phyloP scores from a whole-genome alignment of 2,888 invertebrate genomes.

The Drosophila barbarae region DNA sequence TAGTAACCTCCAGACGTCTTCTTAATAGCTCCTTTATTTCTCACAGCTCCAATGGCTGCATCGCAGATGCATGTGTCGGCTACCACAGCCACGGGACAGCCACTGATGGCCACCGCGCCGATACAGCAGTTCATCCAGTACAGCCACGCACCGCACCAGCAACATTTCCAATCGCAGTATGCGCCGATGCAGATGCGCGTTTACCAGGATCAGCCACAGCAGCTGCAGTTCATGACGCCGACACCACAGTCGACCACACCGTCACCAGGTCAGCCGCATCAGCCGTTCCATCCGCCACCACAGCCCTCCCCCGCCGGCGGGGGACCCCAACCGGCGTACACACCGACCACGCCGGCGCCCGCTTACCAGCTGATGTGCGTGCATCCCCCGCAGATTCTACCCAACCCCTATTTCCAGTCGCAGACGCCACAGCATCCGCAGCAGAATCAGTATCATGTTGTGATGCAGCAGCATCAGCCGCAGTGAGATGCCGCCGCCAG shows the following conservation, averaged over 20 bases:
- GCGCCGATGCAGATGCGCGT: conserved; percentile 83
- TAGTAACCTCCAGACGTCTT: background rate
- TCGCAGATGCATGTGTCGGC: conserved; percentile 89
- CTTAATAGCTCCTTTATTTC: background rate
- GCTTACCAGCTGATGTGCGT: conserved; percentile 83
- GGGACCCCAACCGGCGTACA: conserved; percentile 80
- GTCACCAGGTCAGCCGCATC: conserved; percentile 82
- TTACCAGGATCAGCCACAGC: conserved; percentile 83
- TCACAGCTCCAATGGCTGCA: conserved; percentile 81
- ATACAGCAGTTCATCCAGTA: conserved; percentile 85
- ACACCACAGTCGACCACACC: conserved; percentile 82
- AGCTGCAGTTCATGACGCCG: conserved; percentile 82
- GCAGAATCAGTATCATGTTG: conserved; percentile 78
- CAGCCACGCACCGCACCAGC: conserved; percentile 82
- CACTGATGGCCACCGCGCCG: conserved; percentile 89
- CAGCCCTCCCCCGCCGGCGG: conserved; percentile 82
- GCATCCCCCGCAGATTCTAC: conserved; percentile 75
- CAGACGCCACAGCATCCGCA: conserved; percentile 77
- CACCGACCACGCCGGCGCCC: conserved; percentile 80
- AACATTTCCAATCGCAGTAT: conserved; percentile 80
- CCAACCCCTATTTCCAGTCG: conserved; percentile 76
- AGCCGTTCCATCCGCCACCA: conserved; percentile 82
- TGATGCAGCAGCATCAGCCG: conserved; percentile 79
- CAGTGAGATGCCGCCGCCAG: conserved; percentile 62
- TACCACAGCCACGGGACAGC: conserved; percentile 87